A percentile compares a stretch with the other conserved stretches of the same genome.
Conservation (phyloP, 2,797 vertebrate genomes). For the Schizopygopsis malacanthus region DNA sequence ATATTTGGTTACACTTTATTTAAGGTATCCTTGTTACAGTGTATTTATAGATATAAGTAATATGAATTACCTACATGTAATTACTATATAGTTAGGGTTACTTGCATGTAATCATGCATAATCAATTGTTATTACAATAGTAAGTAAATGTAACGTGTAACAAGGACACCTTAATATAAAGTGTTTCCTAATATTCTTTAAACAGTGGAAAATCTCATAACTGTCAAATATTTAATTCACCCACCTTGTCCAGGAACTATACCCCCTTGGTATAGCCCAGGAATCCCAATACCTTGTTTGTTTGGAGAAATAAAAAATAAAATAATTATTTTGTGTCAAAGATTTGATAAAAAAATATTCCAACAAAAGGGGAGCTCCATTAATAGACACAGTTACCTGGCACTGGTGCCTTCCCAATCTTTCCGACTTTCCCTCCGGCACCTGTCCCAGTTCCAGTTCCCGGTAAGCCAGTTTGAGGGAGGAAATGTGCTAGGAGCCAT, state of each 20-base stretch:
- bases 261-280: slow-evolving; percentile 90
- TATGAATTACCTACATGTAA: not conserved
- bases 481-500: slow-evolving; percentile 40
- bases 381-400: slow-evolving; percentile 74
- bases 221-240: slow-evolving; percentile 25
- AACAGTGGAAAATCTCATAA: not conserved
- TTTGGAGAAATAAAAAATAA: slow-evolving; percentile 22
- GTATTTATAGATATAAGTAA: not conserved
- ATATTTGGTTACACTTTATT: not conserved
- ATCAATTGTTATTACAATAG: not conserved
- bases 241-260: slow-evolving; percentile 89
- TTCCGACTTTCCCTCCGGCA: slow-evolving; percentile 55
- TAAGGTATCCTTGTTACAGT: not conserved
- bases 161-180: not conserved
- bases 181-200: not conserved
- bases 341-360: slow-evolving; percentile 7
- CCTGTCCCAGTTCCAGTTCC: slow-evolving; percentile 70
- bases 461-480: slow-evolving; percentile 72
- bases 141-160: not conserved
- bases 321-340: not conserved
- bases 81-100: not conserved
- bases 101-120: not conserved
- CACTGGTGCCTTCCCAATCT: slow-evolving; percentile 76
- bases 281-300: slow-evolving; percentile 86
- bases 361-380: not conserved